Conservation (phyloP, 1,140 invertebrate species). For the Drosophila murphyi region DNA sequence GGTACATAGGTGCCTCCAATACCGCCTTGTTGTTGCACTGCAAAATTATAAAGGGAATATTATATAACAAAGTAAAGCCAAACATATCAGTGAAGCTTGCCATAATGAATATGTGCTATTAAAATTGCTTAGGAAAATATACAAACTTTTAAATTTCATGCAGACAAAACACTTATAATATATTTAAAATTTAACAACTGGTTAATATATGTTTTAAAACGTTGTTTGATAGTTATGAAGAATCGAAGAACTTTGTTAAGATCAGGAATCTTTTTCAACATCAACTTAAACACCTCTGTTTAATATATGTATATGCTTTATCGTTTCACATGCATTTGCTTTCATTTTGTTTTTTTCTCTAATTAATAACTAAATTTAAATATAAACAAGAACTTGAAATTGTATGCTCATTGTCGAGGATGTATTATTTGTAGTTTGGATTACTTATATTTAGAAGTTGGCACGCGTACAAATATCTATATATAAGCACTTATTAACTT, state of each 20-base stretch:
- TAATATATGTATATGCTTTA: too few species aligned
- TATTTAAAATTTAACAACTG: too few species aligned
- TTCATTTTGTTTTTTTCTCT: neutral
- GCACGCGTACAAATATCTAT: slow-evolving; percentile 37
- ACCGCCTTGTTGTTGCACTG: slow-evolving; percentile 80
- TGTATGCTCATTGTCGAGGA: slow-evolving; percentile 2
- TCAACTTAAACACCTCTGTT: too few species aligned
- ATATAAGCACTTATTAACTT: slow-evolving; percentile 23
- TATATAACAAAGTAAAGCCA: slow-evolving; percentile 15
- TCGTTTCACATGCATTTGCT: neutral
- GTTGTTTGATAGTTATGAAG: too few species aligned
- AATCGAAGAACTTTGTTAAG: too few species aligned
- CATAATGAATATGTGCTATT: neutral
- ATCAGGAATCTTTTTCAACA: too few species aligned
- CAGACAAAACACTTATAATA: neutral
- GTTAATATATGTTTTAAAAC: neutral
- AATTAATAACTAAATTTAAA: neutral
- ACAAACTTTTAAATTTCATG: neutral
- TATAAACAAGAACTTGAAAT: slow-evolving; percentile 28
- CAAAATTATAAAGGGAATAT: slow-evolving; percentile 25
- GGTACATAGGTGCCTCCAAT: slow-evolving; percentile 74
- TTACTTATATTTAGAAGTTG: slow-evolving; percentile 56
- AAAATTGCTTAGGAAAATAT: neutral
- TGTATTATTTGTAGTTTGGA: slow-evolving; percentile 1
- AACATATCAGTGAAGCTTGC: neutral